A percentile compares a stretch with the other conserved stretches of the same genome.
phyloP scores from a whole-genome alignment of 2,797 vertebrate species.

The Sebastes minor region DNA sequence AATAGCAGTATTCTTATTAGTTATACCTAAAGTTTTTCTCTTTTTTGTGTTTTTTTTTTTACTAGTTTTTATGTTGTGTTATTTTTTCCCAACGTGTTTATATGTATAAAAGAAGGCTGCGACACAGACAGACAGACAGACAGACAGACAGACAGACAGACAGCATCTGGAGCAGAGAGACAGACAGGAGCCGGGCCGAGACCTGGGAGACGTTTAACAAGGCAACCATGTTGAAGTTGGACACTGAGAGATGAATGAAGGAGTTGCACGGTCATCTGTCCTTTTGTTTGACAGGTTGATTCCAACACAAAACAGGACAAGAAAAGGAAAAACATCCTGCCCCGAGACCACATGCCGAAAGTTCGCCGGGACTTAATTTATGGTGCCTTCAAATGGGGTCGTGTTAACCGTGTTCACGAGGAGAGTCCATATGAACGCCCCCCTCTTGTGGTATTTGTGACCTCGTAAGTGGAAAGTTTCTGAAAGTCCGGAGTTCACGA shows the following conservation, averaged over 20 bases:
- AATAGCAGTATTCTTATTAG: constrained; percentile 29
- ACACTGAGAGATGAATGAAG: not conserved
- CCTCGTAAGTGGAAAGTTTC: too few relatives aligned
- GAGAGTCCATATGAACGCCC: too few relatives aligned
- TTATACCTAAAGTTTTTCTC: constrained; percentile 39
- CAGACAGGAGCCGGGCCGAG: not conserved
- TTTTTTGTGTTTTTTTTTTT: not conserved
- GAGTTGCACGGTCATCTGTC: not conserved
- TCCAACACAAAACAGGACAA: not conserved
- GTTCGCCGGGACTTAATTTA: too few relatives aligned
- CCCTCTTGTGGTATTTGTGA: too few relatives aligned
- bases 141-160: not conserved
- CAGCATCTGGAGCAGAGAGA: constrained; percentile 23
- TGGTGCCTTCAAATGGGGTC: too few relatives aligned
- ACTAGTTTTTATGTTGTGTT: constrained; percentile 33
- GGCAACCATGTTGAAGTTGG: constrained; percentile 18
- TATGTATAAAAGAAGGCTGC: constrained; percentile 72
- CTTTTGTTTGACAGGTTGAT: not conserved
- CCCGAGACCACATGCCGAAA: too few relatives aligned
- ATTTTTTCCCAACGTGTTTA: constrained; percentile 31
- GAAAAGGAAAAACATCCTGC: not conserved
- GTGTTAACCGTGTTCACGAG: too few relatives aligned
- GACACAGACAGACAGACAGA: constrained; percentile 7
- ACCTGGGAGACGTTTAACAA: constrained; percentile 5
- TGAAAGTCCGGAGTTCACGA: too few relatives aligned